Evolutionary conservation across 1,140 invertebrate species (phyloP), one percentile per base, ranked within the genome.

Genomic region (Drosophila kurseongensis): DNA sequence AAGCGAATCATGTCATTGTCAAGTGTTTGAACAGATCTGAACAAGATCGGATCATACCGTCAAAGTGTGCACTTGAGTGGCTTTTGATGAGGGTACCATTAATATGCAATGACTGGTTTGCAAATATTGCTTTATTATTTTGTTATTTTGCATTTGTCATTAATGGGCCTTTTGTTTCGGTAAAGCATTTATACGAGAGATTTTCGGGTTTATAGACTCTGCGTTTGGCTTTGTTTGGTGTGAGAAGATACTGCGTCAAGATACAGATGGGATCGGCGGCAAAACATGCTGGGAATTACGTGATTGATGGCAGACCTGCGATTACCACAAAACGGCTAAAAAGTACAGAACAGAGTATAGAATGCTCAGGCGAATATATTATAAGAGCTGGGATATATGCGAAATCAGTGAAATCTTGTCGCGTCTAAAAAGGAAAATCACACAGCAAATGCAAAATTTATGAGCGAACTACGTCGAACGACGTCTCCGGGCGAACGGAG

Each of bases 221-320:
- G 44, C 10, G 44, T 40, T 27, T 76, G 75, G 23, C 54, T 66
- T 77, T 72, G 68, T 75, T 52, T 59, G 51, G 63, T 81, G 74
- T 65, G 73, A 78, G 80, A 82, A 86, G 82, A 86, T 78, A 73
- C 74, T 78, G 77, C 55, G 45, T 48, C 75, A 29, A 84, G 80
- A 88, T 84, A 88, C 68, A 77, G 76, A 84, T 88, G 72, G 75
- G 72, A 83, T 73, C 75, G 58, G 75, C 71, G 59, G 65, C 63
- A 82, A 38, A 88, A 88, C 80, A 83, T 75, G 83, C 80, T 79
- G 80, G 72, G 72, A 89, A 89, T 63, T 88, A 88, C 83, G 83
- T 88, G 83, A 88, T 88, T 84, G 83, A 88, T 88, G 69, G 84
- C 73, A 51, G 50, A 61, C 41, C 27, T 51, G 67, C 60, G 83